These are phyloP conservation scores for Seira musarum DNA, from an alignment of 2,888 invertebrate genomes.

Conservation along the genomic window DNA sequence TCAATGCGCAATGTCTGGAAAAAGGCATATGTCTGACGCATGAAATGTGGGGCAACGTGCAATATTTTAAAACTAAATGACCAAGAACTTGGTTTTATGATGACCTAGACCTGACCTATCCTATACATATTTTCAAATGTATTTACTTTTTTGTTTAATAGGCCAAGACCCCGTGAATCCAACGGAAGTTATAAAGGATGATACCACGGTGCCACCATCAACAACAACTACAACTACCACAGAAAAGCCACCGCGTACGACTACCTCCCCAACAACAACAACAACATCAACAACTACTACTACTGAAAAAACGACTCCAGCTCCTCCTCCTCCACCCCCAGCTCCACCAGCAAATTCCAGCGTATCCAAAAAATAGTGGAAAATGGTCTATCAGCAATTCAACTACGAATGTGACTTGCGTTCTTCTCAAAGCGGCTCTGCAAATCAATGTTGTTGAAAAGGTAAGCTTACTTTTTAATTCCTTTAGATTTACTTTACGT, in stretches of 20 bases:
- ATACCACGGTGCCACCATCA: neutral
- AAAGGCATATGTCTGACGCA: too few relatives aligned
- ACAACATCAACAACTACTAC: slow-evolving; percentile 72
- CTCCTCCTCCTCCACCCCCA: slow-evolving; percentile 43
- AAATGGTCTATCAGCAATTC: slow-evolving; percentile 74
- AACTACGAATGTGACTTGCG: slow-evolving; percentile 76
- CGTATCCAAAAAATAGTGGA: slow-evolving; percentile 72
- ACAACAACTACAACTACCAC: slow-evolving; percentile 9
- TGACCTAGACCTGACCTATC: too few relatives aligned
- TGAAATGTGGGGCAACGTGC: too few relatives aligned
- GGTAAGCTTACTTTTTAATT: slow-evolving; percentile 64
- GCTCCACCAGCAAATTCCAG: slow-evolving; percentile 62
- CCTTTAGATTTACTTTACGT: neutral
- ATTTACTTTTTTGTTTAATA: too few relatives aligned
- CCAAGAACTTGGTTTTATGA: too few relatives aligned
- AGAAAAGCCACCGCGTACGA: neutral
- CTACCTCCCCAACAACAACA: slow-evolving; percentile 17
- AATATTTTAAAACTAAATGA: too few relatives aligned
- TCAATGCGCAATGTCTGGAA: too few relatives aligned
- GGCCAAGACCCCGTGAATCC: neutral
- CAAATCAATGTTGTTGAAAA: slow-evolving; percentile 78
- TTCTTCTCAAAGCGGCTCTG: slow-evolving; percentile 79
- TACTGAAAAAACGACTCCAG: slow-evolving; percentile 60
- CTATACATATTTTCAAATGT: too few relatives aligned
- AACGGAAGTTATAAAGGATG: neutral